Evolutionary conservation across 2,888 invertebrate genomes (phyloP).

Genomic region (Eupithecia dodoneata): DNA sequence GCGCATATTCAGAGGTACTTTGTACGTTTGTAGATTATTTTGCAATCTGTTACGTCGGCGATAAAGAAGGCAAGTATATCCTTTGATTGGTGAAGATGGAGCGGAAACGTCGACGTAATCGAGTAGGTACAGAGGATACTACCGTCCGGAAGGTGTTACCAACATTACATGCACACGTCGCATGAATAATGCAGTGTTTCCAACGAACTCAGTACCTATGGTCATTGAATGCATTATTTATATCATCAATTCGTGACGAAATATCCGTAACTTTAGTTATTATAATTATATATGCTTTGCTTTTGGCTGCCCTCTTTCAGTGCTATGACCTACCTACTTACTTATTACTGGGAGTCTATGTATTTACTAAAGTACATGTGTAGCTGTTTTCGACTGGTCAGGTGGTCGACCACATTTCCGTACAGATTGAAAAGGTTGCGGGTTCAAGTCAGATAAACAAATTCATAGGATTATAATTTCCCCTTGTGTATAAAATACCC

Average conservation of each 20-base stretch:
- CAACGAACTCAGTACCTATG: background rate
- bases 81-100: background rate
- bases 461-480: too few relatives aligned
- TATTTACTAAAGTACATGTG: background rate
- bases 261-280: background rate
- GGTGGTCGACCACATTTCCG: background rate
- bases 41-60: background rate
- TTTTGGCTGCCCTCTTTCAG: background rate
- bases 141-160: background rate
- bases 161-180: background rate
- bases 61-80: background rate
- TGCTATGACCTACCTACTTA: background rate
- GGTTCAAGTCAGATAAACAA: background rate
- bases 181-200: constrained; percentile 3
- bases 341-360: background rate
- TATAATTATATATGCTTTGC: too few relatives aligned
- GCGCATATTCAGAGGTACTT: background rate
- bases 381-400: background rate
- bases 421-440: background rate
- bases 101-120: background rate
- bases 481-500: too few relatives aligned
- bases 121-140: background rate
- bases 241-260: background rate
- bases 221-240: background rate
- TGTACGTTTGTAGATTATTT: background rate